These are phyloP conservation scores for Drosophila oshimai DNA, from an alignment of 1,140 invertebrate species.

Conservation along the genomic window DNA sequence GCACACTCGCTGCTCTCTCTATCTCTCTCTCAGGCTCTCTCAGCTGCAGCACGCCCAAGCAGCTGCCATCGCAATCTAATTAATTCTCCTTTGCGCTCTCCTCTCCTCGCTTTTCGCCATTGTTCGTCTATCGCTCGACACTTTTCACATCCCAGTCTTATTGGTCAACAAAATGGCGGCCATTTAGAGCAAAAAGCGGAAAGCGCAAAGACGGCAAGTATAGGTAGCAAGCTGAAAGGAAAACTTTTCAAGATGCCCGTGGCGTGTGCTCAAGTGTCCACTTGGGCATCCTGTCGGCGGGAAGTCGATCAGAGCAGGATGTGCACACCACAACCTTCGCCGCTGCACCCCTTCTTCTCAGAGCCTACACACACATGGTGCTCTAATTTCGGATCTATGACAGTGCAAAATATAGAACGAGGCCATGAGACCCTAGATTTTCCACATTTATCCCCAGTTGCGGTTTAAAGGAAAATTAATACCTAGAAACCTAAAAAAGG, in stretches of 20 bases:
- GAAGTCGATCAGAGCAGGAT: slow-evolving; percentile 7
- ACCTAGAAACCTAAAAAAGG: neutral
- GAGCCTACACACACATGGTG: neutral
- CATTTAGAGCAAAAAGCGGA: slow-evolving; percentile 43
- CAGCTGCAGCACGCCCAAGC: slow-evolving; percentile 58
- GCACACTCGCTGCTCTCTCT: slow-evolving; percentile 51
- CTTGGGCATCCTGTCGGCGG: neutral
- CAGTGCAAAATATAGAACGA: slow-evolving; percentile 3
- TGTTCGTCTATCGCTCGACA: slow-evolving; percentile 51
- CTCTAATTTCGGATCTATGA: slow-evolving; percentile 11
- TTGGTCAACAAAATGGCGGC: slow-evolving; percentile 49
- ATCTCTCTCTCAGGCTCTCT: slow-evolving; percentile 9
- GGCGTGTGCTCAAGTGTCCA: slow-evolving; percentile 57
- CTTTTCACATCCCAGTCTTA: slow-evolving; percentile 38
- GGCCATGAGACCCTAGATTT: neutral
- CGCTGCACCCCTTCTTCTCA: too few relatives aligned
- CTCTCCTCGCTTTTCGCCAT: slow-evolving; percentile 48
- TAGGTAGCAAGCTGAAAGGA: slow-evolving; percentile 2
- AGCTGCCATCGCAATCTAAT: slow-evolving; percentile 77
- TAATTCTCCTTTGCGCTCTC: slow-evolving; percentile 62
- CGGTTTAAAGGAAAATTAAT: neutral
- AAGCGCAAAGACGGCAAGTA: slow-evolving; percentile 16
- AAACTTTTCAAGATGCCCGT: slow-evolving; percentile 23
- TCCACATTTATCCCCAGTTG: neutral
- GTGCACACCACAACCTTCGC: neutral